Base-by-base conservation (phyloP, 1,140 invertebrate species). In the Drosophila repletoides region DNA sequence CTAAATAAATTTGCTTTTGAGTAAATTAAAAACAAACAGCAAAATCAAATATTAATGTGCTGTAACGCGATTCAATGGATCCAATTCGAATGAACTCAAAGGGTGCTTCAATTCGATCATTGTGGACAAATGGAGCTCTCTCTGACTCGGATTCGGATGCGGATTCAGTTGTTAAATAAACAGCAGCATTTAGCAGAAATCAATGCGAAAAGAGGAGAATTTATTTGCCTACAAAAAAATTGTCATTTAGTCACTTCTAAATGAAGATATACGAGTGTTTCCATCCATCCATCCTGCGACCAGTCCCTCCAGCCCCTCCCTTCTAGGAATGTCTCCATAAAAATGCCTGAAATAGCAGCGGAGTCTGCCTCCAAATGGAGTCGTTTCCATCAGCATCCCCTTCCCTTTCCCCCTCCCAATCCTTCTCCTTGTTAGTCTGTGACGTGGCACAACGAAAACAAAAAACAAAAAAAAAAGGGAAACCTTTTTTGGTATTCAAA, bases 11-110 rank as follows among this genome's bases (percentile, higher is more conserved):
- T 79, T 68, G 74, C 74, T 66, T 68, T 79, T 15, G 61, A 72
- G 71, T 48, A 84, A 79, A 84, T 84, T 77, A 84, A 84, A 84
- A 84, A 79, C 79, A 83, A 83, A 83, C 79, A 84, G 56, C 61
- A 59, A 84, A 77, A 55, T 84, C 80, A 84, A 84, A 84, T 75
- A 84, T 84, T 84, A 79, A 84, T 71, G 74, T 65, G 29, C 74
- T 72, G 65, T 52, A 60, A 63, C 69, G 74, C 70, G 56, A 60
- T 29, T 63, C 61, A 75, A 41, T 68, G 58, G 66, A 55, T n/a
- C n/a, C 38, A 71, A 69, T 64, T 56, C 59, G 64, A 69, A 63
- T 46, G 51, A 38, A 75, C 75, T 66, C 19, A 34, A 38, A 53
- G 53, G 53, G 64, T 46, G 55, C 33, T 68, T 55, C 58, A 45